These are phyloP conservation scores for Eriocheir sinensis DNA, from an alignment of 1,140 invertebrate genomes.

Conservation along the genomic window DNA sequence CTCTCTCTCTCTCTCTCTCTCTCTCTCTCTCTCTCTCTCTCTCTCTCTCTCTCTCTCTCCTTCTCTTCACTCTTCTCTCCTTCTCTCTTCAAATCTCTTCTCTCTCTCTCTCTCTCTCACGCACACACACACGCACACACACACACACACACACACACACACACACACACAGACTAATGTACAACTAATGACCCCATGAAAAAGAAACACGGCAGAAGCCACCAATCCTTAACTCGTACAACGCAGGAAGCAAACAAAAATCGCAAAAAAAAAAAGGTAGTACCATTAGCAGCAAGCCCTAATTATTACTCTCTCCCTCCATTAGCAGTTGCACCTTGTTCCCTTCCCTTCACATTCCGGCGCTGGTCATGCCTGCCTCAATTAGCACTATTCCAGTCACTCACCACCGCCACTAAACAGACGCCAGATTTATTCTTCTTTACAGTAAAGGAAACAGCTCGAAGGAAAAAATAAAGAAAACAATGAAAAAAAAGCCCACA, in stretches of 20 bases:
- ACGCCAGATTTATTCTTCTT: not conserved
- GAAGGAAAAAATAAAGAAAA: no score
- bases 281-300: not conserved
- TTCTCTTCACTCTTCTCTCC: not conserved
- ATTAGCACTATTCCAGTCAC: no score
- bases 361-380: not conserved
- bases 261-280: no score
- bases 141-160: not conserved
- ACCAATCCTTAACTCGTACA: not conserved
- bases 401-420: no score
- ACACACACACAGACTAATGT: not conserved
- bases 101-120: constrained; percentile 21
- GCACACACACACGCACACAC: not conserved
- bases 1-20: constrained; percentile 30
- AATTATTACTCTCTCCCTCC: not conserved
- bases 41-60: not conserved
- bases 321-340: not conserved
- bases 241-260: no score
- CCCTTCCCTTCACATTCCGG: not conserved
- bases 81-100: constrained; percentile 29
- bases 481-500: no score
- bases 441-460: not conserved
- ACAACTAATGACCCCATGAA: no score
- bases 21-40: constrained; percentile 29
- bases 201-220: no score